Evolutionary conservation across 2,113 vertebrate species (phyloP), one percentile per base, ranked within the genome.

Genomic region (Channa maculata): DNA sequence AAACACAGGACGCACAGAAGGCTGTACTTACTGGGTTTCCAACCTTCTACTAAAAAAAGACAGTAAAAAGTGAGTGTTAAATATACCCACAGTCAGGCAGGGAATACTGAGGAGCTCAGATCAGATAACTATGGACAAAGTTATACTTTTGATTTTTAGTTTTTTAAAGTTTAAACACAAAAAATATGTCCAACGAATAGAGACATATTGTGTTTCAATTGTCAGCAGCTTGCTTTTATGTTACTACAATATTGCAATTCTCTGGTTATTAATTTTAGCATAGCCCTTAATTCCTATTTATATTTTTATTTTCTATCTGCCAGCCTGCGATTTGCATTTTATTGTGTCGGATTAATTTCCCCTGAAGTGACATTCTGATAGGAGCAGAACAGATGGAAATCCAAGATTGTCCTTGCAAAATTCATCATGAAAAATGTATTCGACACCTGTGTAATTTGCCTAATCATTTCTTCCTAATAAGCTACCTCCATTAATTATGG

Each of bases 391-490:
- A 98, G 97, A 98, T 98, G 97, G 96, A 96, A 97, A 97, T 96
- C 94, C 94, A 91, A 95, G 95, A 97, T 97, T 97, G 96, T 98
- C 97, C 96, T 94, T 93, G 96, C 95, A 97, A 98, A 92, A 97
- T 96, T 96, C 97, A 96, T 98, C 96, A 96, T 98, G 97, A 98
- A 98, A 98, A 98, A 98, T 98, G 96, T 95, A 97, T 95, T 95
- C 94, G 96, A 97, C 97, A 98, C 97, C 97, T 98, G 97, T 98
- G 96, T 98, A 98, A 98, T 98, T 97, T 98, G 96, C 97, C 96
- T 97, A 98, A 98, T 98, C 96, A 98, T 97, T 97, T 97, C 96
- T 93, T 91, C 89, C 96, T 98, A 98, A 98, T 98, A 98, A 98
- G 96, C 96, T 97, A 95, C 95, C 92, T 87, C 94, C 94, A 98